Percentiles rank a stretch among this genome's conserved stretches.
phyloP scores from a whole-genome alignment of 2,888 invertebrate species.

The Melinopterus prodromus region DNA sequence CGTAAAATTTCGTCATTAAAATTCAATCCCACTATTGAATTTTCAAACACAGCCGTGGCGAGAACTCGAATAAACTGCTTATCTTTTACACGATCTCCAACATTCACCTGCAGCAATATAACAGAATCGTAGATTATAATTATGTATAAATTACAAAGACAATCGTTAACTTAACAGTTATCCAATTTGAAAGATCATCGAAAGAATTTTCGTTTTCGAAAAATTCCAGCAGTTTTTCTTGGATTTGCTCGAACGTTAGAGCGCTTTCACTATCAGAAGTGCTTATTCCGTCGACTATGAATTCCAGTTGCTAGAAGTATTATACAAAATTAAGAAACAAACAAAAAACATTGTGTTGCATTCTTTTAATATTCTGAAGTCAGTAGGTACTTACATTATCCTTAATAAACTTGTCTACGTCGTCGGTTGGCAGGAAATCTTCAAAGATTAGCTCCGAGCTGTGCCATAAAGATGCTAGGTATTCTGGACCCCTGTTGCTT shows the following conservation, averaged over 20 bases:
- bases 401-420: constrained; percentile 63
- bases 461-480: constrained; percentile 54
- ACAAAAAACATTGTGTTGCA: too few species aligned
- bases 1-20: constrained; percentile 62
- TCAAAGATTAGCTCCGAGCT: constrained; percentile 63
- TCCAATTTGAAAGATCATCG: constrained; percentile 69
- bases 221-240: constrained; percentile 64
- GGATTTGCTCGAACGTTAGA: constrained; percentile 62
- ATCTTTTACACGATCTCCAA: constrained; percentile 68
- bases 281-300: constrained; percentile 58
- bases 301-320: constrained; percentile 64
- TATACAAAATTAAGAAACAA: too few species aligned
- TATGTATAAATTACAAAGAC: constrained; percentile 49
- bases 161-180: constrained; percentile 63
- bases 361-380: too few species aligned
- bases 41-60: constrained; percentile 76
- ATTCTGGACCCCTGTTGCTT: not conserved
- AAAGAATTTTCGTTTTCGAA: constrained; percentile 62
- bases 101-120: constrained; percentile 67
- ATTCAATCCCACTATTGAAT: constrained; percentile 70
- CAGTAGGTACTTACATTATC: constrained; percentile 52
- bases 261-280: constrained; percentile 52
- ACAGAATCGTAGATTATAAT: constrained; percentile 49
- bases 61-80: constrained; percentile 78
- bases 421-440: constrained; percentile 63